Base-by-base conservation (phyloP, 2,113 vertebrate species). In the Tyrannus savana region DNA sequence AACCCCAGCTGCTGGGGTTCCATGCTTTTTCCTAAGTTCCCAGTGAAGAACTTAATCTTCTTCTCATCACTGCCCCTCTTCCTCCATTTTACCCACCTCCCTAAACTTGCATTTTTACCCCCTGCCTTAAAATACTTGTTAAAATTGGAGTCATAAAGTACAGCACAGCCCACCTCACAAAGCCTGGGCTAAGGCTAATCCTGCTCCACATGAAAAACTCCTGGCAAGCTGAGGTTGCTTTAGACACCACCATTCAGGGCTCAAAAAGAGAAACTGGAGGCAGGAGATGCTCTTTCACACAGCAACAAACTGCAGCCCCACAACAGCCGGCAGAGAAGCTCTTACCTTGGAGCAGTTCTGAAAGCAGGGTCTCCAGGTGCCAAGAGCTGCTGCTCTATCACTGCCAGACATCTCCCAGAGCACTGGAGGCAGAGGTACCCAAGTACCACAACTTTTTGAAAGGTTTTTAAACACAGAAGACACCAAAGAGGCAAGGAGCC, bases 251-350 rank as follows among this genome's bases (percentile, higher is more conserved):
- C 24, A 76, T 37, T 22, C 5, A 8, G 1, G 0, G 7, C 1
- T 69, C 50, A 62, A 24, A 63, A 68, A 35, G 37, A 50, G 15
- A 68, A 19, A n/a, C 7, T 0, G 0, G 27, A 73, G 21, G 27
- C 39, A 88, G 47, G 12, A 72, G 30, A n/a, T 7, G 9, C 7
- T 55, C 27, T 23, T 46, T 62, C 74, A 37, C 42, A 25, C 8
- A 52, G 30, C 25, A 79, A 9, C 24, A 28, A 64, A 12, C 39
- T 10, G 5, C 71, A 93, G 53, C 33, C 39, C 73, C 63, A 2
- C 0, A 23, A 12, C 6, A 23, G 13, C 25, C 67, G 3, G 0
- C 44, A 52, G 58, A 60, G 14, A 17, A 46, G 10, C 5, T 22
- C 89, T 83, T 86, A 60, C 79, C 79, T 80, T 12, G n/a, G 28